Base-by-base conservation (phyloP, 2,113 vertebrate species). In the Himantopus leucocephalus region DNA sequence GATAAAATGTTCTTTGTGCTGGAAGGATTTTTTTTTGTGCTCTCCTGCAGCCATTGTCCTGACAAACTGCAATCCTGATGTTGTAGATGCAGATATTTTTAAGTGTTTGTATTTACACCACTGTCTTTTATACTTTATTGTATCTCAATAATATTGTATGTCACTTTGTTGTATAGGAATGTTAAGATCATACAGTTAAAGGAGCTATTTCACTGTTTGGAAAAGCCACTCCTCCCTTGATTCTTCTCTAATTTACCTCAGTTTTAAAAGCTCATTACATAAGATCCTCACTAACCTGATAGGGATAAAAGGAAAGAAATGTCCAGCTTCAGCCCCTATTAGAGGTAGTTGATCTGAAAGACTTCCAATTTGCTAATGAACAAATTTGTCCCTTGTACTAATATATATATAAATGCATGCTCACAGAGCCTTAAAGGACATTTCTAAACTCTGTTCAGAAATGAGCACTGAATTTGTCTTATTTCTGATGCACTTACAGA, bases 301-400 rank as follows among this genome's bases (percentile, higher is more conserved):
- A 47, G 20, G n/a, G 9, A 10, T 66, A 76, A 84, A 56, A 2
- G 2, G 58, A 91, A 63, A 59, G n/a, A 74, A 56, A 5, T 4
- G 18, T 58, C 50, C 9, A 68, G 3, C 4, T 92, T 74, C 58
- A 88, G 21, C 30, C 35, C 2, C 4, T 17, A 3, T 59, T 55
- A 59, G 37, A 63, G 22, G 8, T 17, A 75, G 24, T 34, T 73
- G 15, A 39, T 79, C 63, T 62, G n/a, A 50, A 70, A 89, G 5
- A 21, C 11, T 60, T 72, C 6, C 2, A 5, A 10, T 58, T 74
- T 66, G 2, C 6, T 43, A 48, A 11, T 29, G 50, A 90, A 85
- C 18, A 66, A 17, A 34, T 8, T 15, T 70, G 11, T 70, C 32
- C 15, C 5, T 50, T 0, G 0, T 55, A 12, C 24, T 73, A 53